Evolutionary conservation across 2,888 invertebrate species (phyloP).

Genomic region (Drosophila quinaria): DNA sequence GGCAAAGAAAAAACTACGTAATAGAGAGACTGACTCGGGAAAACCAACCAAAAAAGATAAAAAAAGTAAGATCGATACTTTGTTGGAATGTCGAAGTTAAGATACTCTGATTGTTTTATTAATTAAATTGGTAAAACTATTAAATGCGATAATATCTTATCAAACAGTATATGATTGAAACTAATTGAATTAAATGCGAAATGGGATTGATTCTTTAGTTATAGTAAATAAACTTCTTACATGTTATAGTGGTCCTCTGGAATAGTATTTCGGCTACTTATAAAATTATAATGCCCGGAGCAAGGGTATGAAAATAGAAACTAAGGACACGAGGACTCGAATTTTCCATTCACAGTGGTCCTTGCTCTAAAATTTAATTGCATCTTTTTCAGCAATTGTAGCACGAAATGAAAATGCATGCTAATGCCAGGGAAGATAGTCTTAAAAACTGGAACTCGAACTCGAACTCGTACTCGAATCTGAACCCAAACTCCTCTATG

Average conservation of each 20-base stretch:
- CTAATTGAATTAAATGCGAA: neutral
- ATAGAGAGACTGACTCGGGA: slow-evolving; percentile 29
- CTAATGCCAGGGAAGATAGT: slow-evolving; percentile 56
- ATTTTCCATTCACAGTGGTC: slow-evolving; percentile 43
- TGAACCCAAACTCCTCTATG: slow-evolving; percentile 2
- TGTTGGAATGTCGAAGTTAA: neutral
- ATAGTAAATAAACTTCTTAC: too few species aligned
- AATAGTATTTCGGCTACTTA: neutral
- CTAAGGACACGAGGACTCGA: slow-evolving; percentile 25
- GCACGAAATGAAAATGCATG: slow-evolving; percentile 79
- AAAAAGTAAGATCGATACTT: slow-evolving; percentile 7
- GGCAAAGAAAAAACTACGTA: slow-evolving; percentile 20
- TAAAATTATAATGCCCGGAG: neutral
- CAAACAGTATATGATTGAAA: neutral
- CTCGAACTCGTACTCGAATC: neutral
- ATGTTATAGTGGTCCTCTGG: too few species aligned
- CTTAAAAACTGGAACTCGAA: slow-evolving; percentile 26
- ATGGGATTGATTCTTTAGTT: too few species aligned
- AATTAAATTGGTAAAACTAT: neutral
- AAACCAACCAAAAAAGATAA: slow-evolving; percentile 11
- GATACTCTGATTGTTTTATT: slow-evolving; percentile 4
- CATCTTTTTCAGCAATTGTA: slow-evolving; percentile 75
- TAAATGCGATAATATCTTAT: neutral
- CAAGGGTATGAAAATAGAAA: slow-evolving; percentile 12
- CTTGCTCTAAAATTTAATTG: slow-evolving; percentile 76